These are phyloP conservation scores for Anolis sagrei DNA, from an alignment of 2,113 vertebrate species.

Conservation along the genomic window DNA sequence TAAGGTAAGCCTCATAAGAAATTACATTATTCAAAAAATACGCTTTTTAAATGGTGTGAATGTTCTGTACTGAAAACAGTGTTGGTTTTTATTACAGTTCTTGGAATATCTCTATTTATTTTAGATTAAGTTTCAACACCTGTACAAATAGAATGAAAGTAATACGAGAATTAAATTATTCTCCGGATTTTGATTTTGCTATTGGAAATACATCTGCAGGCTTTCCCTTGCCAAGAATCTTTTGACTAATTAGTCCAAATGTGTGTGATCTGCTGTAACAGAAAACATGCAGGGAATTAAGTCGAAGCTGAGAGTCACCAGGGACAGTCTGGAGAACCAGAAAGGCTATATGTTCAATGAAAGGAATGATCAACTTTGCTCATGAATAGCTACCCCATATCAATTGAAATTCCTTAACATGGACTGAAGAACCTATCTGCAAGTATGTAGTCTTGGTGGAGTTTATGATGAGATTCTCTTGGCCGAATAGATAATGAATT, in stretches of 20 bases:
- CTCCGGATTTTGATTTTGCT: conserved; percentile 37
- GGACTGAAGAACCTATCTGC: background rate
- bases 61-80: conserved; percentile 14
- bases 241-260: conserved; percentile 68
- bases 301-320: background rate
- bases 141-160: conserved; percentile 45
- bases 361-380: background rate
- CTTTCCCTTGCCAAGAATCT: conserved; percentile 66
- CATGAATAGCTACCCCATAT: conserved; percentile 44
- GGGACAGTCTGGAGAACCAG: background rate
- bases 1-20: background rate
- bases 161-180: conserved; percentile 54
- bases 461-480: background rate
- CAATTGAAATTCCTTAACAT: background rate
- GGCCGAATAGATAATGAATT: background rate
- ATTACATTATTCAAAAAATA: conserved; percentile 10
- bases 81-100: conserved; percentile 34
- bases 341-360: background rate
- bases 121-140: conserved; percentile 1
- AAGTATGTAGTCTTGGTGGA: background rate
- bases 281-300: conserved; percentile 47
- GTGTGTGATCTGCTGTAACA: conserved; percentile 52
- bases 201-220: conserved; percentile 58
- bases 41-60: background rate
- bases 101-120: background rate